Evolutionary conservation across 2,113 vertebrate species (phyloP).

Genomic region (Eurystomus gularis): DNA sequence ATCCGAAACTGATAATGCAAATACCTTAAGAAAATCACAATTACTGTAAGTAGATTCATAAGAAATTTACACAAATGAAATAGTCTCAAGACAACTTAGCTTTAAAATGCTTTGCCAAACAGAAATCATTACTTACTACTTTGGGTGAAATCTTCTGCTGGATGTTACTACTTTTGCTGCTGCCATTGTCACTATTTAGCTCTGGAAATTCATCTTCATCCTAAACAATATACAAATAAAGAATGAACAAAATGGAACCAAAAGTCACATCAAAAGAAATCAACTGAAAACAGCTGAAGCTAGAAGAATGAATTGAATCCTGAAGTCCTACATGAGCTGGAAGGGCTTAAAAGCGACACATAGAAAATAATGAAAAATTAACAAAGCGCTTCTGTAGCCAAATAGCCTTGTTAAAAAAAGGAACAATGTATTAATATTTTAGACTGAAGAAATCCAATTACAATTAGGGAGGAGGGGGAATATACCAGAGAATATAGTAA

Average conservation of each 20-base stretch:
- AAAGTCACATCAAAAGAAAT: background rate
- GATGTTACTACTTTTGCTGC: constrained; percentile 80
- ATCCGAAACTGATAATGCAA: background rate
- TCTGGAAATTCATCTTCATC: constrained; percentile 94
- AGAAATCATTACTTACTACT: constrained; percentile 81
- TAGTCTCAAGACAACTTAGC: background rate
- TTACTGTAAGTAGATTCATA: background rate
- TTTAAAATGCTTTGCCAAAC: background rate
- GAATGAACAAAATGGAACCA: background rate
- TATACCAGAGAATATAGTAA: background rate
- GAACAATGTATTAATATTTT: background rate
- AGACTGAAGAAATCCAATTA: background rate
- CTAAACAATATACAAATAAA: constrained; percentile 66
- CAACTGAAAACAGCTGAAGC: background rate
- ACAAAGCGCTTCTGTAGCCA: background rate
- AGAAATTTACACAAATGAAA: background rate
- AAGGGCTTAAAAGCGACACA: background rate
- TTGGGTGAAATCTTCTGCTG: constrained; percentile 89
- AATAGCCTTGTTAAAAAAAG: background rate
- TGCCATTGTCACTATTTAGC: constrained; percentile 78
- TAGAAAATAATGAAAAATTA: background rate
- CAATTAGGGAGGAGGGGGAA: background rate
- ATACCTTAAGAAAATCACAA: background rate
- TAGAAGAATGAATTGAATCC: background rate
- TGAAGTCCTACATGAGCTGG: background rate